Conservation (phyloP, 30 jellyfish, hydroid and myxozoan genomes). For the Chrysaora quinquecirrha region DNA sequence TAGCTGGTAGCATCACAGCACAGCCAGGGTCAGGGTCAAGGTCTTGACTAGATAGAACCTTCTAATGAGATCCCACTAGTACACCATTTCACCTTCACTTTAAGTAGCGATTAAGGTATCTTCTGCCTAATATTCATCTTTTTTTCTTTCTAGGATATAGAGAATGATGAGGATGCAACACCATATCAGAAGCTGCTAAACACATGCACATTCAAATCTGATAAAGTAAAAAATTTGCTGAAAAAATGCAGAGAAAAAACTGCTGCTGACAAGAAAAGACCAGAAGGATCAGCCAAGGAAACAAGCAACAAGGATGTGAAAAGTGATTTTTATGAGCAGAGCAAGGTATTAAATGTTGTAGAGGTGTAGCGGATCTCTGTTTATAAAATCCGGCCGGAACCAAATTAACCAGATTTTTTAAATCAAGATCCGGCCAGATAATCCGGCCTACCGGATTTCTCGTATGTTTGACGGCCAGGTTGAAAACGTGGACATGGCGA, state of each 20-base stretch:
- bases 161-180: constrained; percentile 11
- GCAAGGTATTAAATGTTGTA: not conserved
- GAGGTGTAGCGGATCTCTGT: too few species aligned
- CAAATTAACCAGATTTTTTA: too few species aligned
- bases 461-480: too few species aligned
- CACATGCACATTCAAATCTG: not conserved
- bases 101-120: not conserved
- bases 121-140: not conserved
- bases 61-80: too few species aligned
- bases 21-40: too few species aligned
- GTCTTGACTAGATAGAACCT: too few species aligned
- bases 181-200: constrained; percentile 51
- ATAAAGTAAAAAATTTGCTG: not conserved
- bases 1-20: too few species aligned
- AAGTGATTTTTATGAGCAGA: not conserved
- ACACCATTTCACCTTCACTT: constrained; percentile 41
- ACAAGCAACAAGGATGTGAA: not conserved
- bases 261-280: not conserved
- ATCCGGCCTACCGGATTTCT: too few species aligned
- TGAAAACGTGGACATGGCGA: too few species aligned
- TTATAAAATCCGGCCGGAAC: too few species aligned
- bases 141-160: not conserved
- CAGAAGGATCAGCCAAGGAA: not conserved
- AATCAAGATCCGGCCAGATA: too few species aligned
- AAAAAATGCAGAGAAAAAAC: not conserved